A percentile compares a stretch with the other conserved stretches of the same genome.
phyloP scores from a whole-genome alignment of 2,113 vertebrate species.

The Onychostoma macrolepis region DNA sequence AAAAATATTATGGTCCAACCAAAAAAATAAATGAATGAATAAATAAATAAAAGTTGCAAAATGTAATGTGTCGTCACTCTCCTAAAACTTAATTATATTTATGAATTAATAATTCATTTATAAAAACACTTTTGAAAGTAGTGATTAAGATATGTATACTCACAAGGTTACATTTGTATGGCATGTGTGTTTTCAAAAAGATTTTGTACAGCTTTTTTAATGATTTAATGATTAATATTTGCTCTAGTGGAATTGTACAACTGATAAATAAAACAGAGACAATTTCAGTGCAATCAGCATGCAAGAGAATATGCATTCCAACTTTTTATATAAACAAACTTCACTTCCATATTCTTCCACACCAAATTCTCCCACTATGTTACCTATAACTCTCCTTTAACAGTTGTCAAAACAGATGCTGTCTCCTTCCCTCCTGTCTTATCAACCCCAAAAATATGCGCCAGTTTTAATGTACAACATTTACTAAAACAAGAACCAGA shows the following conservation, averaged over 20 bases:
- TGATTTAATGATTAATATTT: not conserved
- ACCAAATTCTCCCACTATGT: not conserved
- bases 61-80: no score
- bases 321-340: not conserved
- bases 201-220: not conserved
- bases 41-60: not conserved
- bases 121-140: not conserved
- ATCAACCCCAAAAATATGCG: not conserved
- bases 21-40: not conserved
- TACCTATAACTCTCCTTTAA: not conserved
- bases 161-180: not conserved
- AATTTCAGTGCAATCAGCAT: not conserved
- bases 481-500: conserved; percentile 30
- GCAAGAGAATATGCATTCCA: not conserved
- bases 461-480: not conserved
- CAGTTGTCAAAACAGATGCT: conserved; percentile 13
- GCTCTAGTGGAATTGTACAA: not conserved
- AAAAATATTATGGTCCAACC: not conserved
- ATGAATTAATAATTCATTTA: no score
- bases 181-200: not conserved
- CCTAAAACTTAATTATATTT: no score
- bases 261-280: not conserved
- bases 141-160: not conserved
- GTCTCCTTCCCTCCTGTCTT: not conserved
- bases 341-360: not conserved